Evolutionary conservation across 2,888 invertebrate genomes (phyloP).

Genomic region (Amphipyra berbera): DNA sequence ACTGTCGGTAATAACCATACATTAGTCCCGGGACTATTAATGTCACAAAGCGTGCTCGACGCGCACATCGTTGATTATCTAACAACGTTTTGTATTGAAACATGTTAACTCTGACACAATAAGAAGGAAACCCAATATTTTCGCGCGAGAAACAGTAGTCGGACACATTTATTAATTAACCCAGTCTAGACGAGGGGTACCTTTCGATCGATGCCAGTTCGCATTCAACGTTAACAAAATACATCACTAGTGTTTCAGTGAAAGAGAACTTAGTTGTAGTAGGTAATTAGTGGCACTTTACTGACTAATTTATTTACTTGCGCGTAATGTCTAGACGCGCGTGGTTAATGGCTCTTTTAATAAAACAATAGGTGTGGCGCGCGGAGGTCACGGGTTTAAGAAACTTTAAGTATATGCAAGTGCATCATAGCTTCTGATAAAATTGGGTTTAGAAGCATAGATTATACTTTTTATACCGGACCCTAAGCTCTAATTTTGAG

Average conservation of each 20-base stretch:
- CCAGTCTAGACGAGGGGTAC: conserved; percentile 69
- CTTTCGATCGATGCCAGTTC: conserved; percentile 64
- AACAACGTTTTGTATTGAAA: conserved; percentile 54
- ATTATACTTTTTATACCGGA: conserved; percentile 14
- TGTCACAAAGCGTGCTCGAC: conserved; percentile 30
- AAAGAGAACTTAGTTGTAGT: conserved; percentile 75
- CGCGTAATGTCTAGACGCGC: conserved; percentile 78
- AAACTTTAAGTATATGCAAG: conserved; percentile 50
- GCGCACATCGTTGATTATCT: conserved; percentile 42
- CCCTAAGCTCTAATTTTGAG: conserved; percentile 6
- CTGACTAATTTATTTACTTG: conserved; percentile 82
- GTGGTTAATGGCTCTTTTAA: conserved; percentile 76
- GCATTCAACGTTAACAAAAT: conserved; percentile 65
- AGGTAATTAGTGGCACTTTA: conserved; percentile 79
- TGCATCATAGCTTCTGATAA: conserved; percentile 48
- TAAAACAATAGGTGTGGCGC: conserved; percentile 74
- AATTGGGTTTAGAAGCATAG: conserved; percentile 48
- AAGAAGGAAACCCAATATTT: conserved; percentile 62
- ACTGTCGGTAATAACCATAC: conserved; percentile 52
- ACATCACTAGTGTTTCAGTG: conserved; percentile 68
- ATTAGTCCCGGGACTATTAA: conserved; percentile 49
- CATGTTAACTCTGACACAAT: conserved; percentile 54
- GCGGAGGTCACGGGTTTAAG: conserved; percentile 63
- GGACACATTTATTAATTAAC: conserved; percentile 74
- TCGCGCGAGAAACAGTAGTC: conserved; percentile 63